Evolutionary conservation across 2,113 vertebrate genomes (phyloP), one percentile per base, ranked within the genome.

Genomic region (Aramus guarauna): DNA sequence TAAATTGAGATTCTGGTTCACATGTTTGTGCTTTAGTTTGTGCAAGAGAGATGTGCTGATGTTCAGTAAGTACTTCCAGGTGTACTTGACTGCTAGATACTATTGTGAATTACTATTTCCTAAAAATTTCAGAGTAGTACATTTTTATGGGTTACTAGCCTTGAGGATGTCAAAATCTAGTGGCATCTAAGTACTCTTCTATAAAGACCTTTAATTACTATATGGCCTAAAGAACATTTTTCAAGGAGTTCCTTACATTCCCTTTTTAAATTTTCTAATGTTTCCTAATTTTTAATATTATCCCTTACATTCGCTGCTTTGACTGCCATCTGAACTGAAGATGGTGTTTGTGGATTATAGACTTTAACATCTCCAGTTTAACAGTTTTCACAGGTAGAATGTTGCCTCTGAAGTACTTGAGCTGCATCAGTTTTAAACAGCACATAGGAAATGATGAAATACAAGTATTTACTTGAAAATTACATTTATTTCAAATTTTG

Each of bases 361-460:
- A 63, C 9, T 15, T 55, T 11, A 30, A 24, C 6, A 11, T 78
- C 47, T 74, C 75, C 23, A 47, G 4, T 79, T 84, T 30, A 3
- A 1, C n/a, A 60, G 26, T 78, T 93, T 41, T 59, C 27, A 6
- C 12, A 45, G 39, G 41, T 20, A 18, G 48, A 5, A 43, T 11
- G 19, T 56, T 92, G 13, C 27, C 21, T 83, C 45, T 91, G 30
- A 39, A 75, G 56, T 15, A 24, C 30, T 85, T 75, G 30, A 87
- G 37, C 29, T 58, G 14, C 27, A 14, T 41, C 17, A 32, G 10
- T 86, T 86, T 90, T 82, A 66, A 85, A 45, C 9, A 69, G 13
- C 26, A 23, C 0, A 0, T 30, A 66, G 34, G 5, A 62, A 73
- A 76, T 62, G 0, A 36, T 34, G n/a, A 71, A 77, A n/a, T 47